Base-by-base conservation (phyloP, 2,888 invertebrate species). In the Nymphalis polychloros region DNA sequence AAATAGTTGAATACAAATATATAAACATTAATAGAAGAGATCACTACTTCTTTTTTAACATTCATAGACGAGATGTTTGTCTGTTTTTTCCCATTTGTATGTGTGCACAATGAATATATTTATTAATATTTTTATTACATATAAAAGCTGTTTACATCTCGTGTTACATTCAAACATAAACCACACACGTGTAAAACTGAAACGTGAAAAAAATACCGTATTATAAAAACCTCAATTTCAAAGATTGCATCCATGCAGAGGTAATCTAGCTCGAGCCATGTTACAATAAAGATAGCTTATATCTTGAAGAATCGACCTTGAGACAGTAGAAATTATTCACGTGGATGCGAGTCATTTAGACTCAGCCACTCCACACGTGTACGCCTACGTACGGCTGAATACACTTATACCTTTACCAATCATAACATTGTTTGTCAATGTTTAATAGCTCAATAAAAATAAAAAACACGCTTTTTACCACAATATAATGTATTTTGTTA, bases 351-450 rank as follows among this genome's bases (percentile, higher is more conserved):
- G 47, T 63, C 57, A 50, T 55, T 41, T 57, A 53, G 31, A 20
- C 69, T 81, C 81, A 78, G 81, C 81, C 79, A 80, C 79, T 61
- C 53, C 48, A 69, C 67, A 69, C 69, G 63, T 64, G 59, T 41
- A 67, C 52, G 69, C 66, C 70, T 59, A 62, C 48, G 52, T 41
- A 35, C 61, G 10, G 35, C 31, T 13, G 31, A 0, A 19, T 23
- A 16, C 16, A 64, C 16, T 50, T 50, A 41, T 41, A 41, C 50
- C n/a, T 49, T 49, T 49, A 10, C 48, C 23, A 52, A 2, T 8
- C 17, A 53, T 23, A n/a, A n/a, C n/a, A 53, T 16, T 41, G 41
- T 13, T 41, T 41, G 41, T 41, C 41, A 41, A 41, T 41, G 13
- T 41, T 41, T 41, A 41, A 13, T 4, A 41, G 13, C 2, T 41